Conservation (phyloP, 2,888 invertebrate genomes). For the Polylopha cassiicola region DNA sequence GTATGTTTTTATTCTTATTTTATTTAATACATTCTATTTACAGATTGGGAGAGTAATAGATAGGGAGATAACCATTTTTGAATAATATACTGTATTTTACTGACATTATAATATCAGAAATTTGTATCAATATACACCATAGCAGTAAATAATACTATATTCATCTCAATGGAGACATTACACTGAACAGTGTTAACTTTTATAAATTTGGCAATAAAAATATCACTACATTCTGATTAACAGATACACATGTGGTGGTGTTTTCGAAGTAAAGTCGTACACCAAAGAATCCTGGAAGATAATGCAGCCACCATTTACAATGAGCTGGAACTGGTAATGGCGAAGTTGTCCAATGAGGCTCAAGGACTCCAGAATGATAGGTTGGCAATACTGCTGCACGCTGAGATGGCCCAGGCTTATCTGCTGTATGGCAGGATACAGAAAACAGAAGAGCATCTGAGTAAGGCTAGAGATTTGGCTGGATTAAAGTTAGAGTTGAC, state of each 20-base stretch:
- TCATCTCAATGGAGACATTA: too few species aligned
- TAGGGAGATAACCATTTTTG: too few species aligned
- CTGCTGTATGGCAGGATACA: conserved; percentile 85
- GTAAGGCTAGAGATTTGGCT: conserved; percentile 78
- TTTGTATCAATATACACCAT: too few species aligned
- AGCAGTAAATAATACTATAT: too few species aligned
- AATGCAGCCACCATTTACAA: conserved; percentile 81
- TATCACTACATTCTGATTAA: conserved; percentile 19
- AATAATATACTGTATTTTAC: too few species aligned
- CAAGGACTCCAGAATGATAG: conserved; percentile 43
- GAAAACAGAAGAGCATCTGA: conserved; percentile 82
- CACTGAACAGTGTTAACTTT: too few species aligned
- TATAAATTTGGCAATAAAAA: conserved; percentile 1
- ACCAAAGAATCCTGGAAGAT: conserved; percentile 88
- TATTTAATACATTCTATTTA: conserved; percentile 21
- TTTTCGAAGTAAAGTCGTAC: conserved; percentile 82
- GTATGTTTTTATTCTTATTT: conserved; percentile 21
- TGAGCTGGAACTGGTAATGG: conserved; percentile 72
- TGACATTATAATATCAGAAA: too few species aligned
- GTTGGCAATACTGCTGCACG: conserved; percentile 60
- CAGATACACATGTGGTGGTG: conserved; percentile 82
- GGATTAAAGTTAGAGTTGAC: conserved; percentile 83
- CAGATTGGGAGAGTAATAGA: conserved; percentile 32
- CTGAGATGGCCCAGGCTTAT: conserved; percentile 81
- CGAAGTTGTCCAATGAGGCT: conserved; percentile 59